Base-by-base conservation (phyloP, 2,888 invertebrate genomes). In the Ramazzottius varieornatus region DNA sequence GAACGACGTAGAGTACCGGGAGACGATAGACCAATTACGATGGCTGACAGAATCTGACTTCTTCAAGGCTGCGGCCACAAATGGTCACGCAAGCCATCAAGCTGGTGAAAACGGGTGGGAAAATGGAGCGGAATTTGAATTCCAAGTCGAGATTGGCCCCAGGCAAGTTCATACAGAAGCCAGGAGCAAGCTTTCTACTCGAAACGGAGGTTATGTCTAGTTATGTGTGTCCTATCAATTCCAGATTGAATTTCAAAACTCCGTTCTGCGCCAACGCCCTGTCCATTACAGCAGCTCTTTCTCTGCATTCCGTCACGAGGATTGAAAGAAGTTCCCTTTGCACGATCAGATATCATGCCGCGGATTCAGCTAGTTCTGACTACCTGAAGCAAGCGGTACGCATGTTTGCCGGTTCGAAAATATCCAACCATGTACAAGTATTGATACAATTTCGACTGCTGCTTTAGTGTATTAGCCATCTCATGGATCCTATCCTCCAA, bases 191-290 rank as follows among this genome's bases (percentile, higher is more conserved):
- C n/a, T n/a, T n/a, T n/a, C n/a, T n/a, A n/a, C n/a, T n/a, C n/a
- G n/a, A n/a, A n/a, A n/a, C n/a, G n/a, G n/a, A n/a, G n/a, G n/a
- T n/a, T n/a, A n/a, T n/a, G n/a, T n/a, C n/a, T n/a, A n/a, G n/a
- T n/a, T n/a, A n/a, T n/a, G 8, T 40, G 8, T 20, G 40, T 40
- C 8, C 8, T 8, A 40, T 40, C 20, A 13, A 32, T 40, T 32
- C 29, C 73, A 85, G 91, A 70, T 84, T 91, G 71, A 90, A 91
- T 77, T 93, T 93, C 75, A 91, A 90, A 24, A 94, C 94, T 46
- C 85, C 96, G 0, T 88, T 88, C 75, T 93, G 92, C 0, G 93
- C 91, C 70, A 96, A 96, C 78, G 89, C 91, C 33, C 87, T 94
- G 1, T 90, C 92, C 65, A 93, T 94, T 70, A 92, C 90, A 74